Base-by-base conservation (phyloP, 2,888 invertebrate genomes). In the Acleris literana region DNA sequence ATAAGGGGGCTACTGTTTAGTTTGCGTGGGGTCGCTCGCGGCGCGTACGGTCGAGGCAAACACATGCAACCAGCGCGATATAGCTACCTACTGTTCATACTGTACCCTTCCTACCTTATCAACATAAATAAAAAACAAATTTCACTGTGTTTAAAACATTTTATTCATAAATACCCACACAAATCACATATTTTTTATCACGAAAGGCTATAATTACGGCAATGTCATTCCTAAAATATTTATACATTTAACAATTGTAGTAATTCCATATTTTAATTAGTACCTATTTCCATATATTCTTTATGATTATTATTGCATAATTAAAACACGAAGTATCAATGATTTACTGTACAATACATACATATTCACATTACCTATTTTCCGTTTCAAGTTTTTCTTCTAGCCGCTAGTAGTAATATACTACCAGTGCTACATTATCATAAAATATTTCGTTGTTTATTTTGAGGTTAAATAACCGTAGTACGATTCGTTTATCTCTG, bases 151-250 rank as follows among this genome's bases (percentile, higher is more conserved):
- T 25, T 33, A 13, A 25, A 44, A 66, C 43, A 53, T 57, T 74
- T 68, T 72, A 73, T 76, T 81, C 71, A 87, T 87, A 88, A 87
- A 87, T 88, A 87, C 87, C 83, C 84, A 75, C 70, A 70, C 73
- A 85, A 82, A 87, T 87, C 86, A 86, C 87, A 85, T 70, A 33
- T 67, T 77, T 75, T 79, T 78, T 83, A 85, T 85, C 85, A 86
- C 85, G 76, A 79, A 72, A 80, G 75, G 74, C 76, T 74, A 75
- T 72, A 54, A 58, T 52, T 71, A 73, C 74, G 80, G 80, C 81
- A 79, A 79, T 73, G 61, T 61, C 51, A 52, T 53, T 71, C 58
- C 29, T 52, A 53, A 44, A 55, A 11, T 29, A 33, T 43, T 29
- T 52, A 46, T 49, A 57, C 16, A 57, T 18, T 39, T 48, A 54